A percentile compares a stretch with the other conserved stretches of the same genome.
Evolutionary conservation across 2,113 vertebrate species (phyloP).

Genomic region (Menidia beryllina): DNA sequence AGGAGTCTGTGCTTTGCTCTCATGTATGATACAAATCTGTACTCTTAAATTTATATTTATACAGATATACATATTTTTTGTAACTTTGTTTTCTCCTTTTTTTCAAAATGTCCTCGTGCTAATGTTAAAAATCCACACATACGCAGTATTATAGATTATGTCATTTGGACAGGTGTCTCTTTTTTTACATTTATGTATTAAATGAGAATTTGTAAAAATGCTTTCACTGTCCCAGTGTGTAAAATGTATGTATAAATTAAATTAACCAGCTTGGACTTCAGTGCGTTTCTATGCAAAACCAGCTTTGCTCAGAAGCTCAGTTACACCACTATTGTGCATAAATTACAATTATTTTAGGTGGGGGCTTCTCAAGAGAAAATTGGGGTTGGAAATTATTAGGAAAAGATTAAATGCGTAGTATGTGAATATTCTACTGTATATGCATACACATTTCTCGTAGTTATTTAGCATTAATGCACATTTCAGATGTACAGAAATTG

Average conservation of each 20-base stretch:
- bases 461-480: no score
- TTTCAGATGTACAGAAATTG: no score
- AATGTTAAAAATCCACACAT: constrained; percentile 77
- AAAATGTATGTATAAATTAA: constrained; percentile 92
- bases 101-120: constrained; percentile 62
- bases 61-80: constrained; percentile 87
- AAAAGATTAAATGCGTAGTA: no score
- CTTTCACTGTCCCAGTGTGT: constrained; percentile 87
- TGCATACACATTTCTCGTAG: no score
- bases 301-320: background rate
- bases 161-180: constrained; percentile 80
- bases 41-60: constrained; percentile 85
- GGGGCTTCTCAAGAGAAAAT: no score
- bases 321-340: background rate
- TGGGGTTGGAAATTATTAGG: no score
- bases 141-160: constrained; percentile 81
- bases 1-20: constrained; percentile 65
- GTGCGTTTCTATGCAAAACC: background rate
- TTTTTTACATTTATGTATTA: constrained; percentile 94
- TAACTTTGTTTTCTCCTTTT: constrained; percentile 64
- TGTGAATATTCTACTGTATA: no score
- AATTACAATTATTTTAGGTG: background rate
- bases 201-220: constrained; percentile 88
- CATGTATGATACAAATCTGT: constrained; percentile 80
- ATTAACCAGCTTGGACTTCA: constrained; percentile 87